These are phyloP conservation scores for Eurystomus glaucurus DNA, from an alignment of 2,797 vertebrate genomes.

Conservation along the genomic window DNA sequence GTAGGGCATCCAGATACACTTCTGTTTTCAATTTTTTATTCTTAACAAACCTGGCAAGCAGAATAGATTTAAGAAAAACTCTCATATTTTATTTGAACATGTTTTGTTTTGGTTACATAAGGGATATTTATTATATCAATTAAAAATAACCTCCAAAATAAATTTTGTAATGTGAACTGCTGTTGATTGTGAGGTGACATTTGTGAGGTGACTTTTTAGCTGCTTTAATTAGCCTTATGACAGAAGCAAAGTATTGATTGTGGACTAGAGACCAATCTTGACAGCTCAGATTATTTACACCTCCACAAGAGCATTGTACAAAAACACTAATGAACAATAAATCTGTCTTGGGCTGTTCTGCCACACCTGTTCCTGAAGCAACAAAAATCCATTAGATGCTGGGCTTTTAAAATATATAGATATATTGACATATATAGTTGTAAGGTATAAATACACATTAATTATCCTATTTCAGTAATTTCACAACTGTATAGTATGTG, in stretches of 20 bases:
- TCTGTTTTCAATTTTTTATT: constrained; percentile 77
- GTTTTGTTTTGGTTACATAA: constrained; percentile 74
- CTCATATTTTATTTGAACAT: constrained; percentile 77
- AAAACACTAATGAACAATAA: constrained; percentile 90
- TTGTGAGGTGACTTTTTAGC: constrained; percentile 86
- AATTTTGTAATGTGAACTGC: constrained; percentile 82
- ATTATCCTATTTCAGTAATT: constrained; percentile 42
- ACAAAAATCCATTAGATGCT: constrained; percentile 84
- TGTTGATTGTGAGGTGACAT: constrained; percentile 83
- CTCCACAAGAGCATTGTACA: constrained; percentile 84
- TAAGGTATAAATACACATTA: constrained; percentile 45
- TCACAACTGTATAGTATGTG: neutral
- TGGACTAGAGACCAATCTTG: constrained; percentile 85
- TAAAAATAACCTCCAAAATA: constrained; percentile 83
- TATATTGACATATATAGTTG: constrained; percentile 69
- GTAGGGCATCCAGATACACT: constrained; percentile 53
- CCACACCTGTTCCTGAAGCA: constrained; percentile 87
- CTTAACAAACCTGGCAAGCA: constrained; percentile 70
- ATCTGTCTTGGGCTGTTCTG: constrained; percentile 82
- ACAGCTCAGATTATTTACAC: constrained; percentile 87
- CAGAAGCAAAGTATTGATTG: constrained; percentile 89
- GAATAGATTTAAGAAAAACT: constrained; percentile 65
- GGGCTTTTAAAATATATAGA: constrained; percentile 71
- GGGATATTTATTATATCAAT: constrained; percentile 87
- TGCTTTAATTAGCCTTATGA: constrained; percentile 88